Base-by-base conservation (phyloP, 2,888 invertebrate genomes). In the Hartigia nigra region DNA sequence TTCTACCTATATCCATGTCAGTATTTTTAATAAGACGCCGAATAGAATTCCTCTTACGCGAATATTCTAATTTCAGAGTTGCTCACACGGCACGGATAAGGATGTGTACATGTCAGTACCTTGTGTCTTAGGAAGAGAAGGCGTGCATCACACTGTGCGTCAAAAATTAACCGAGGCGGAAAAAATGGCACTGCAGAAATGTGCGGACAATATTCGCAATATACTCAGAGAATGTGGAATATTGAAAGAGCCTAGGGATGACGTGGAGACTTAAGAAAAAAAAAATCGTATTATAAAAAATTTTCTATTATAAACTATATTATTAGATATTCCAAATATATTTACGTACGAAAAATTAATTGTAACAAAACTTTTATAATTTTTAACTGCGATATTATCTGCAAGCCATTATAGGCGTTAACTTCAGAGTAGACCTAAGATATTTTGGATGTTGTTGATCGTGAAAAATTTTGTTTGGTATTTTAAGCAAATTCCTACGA, bases 81-180 rank as follows among this genome's bases (percentile, higher is more conserved):
- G 86, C 81, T 84, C 84, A 74, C 93, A 94, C 86, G 93, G 93
- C 72, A 93, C 94, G 80, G 92, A 93, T 81, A 92, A 93, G 86
- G 94, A 94, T 82, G 93, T 94, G 77, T 94, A 93, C 89, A 90
- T 94, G 88, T 94, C 94, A 76, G 89, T 94, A 78, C 94, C 94
- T 5, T 93, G 93, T 84, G 92, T 94, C 79, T 84, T 94, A 79
- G 92, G 92, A 75, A 89, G 89, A 78, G 89, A 89, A 78, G 92
- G 92, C 78, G 91, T 94, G 76, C 91, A 91, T 78, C 91, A 92
- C 86, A 91, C 92, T 75, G 91, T 93, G 76, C 90, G 92, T 82
- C 93, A 93, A 88, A 91, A 90, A 78, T 88, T 93, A 77, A 92
- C 89, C 70, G 91, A 92, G 70, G 81, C 83, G 72, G 90, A 89